Base-by-base conservation (phyloP, 2,797 vertebrate genomes). In the Peromyscus eremicus region DNA sequence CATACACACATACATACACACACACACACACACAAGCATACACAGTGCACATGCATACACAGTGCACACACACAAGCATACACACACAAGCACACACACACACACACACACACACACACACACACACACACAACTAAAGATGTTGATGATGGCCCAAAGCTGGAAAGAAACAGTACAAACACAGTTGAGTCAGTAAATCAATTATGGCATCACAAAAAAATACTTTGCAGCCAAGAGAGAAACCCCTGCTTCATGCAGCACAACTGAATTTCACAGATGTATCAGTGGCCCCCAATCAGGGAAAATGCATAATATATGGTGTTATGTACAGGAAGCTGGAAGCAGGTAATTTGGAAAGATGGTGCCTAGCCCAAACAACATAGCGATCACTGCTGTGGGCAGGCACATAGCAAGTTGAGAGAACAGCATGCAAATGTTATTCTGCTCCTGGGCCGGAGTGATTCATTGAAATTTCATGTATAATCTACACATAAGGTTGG, bases 111-210 rank as follows among this genome's bases (percentile, higher is more conserved):
- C 17, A 71, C 19, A 73, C 19, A 46, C 11, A 29, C 76, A 79
- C 46, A 79, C 57, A n/a, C 68, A 57, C 66, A 77, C 37, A 55
- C 37, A 3, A 77, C n/a, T n/a, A n/a, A 34, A 57, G 66, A 49
- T 89, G 46, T 95, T 73, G 55, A 79, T 87, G 77, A 92, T 75
- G 32, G 27, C 37, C 37, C 76, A 37, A 91, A 94, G 83, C 27
- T 91, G 34, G 71, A 94, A 95, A 92, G 29, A 89, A 86, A 91
- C 60, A 79, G 52, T 81, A 75, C 29, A 88, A 93, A 79, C 32
- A 52, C 68, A 90, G 40, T 64, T 76, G 43, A 92, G 75, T 55
- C 14, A 21, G 21, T 92, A 76, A 89, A 73, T 80, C 57, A 75
- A 64, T 57, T 49, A 19, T 66, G 1, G 49, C 34, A 87, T 83